Evolutionary conservation across 2,797 vertebrate species (phyloP).

Genomic region (Tolypeutes matacus): DNA sequence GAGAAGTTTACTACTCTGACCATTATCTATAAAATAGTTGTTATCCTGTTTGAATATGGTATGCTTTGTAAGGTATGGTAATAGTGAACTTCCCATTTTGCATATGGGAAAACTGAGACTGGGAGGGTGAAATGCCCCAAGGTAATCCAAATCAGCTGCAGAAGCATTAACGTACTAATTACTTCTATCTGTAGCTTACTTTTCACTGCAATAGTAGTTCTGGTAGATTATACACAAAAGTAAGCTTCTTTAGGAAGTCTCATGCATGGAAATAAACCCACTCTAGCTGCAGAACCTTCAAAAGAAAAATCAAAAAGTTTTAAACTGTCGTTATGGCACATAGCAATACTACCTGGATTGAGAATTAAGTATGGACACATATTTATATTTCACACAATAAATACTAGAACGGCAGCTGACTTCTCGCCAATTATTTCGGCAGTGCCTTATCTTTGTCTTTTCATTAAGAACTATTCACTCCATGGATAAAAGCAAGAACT

Average conservation of each 20-base stretch:
- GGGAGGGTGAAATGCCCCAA: background rate
- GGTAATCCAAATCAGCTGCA: background rate
- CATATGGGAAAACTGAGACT: too few species aligned
- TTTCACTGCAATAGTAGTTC: background rate
- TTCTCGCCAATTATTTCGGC: constrained; percentile 53
- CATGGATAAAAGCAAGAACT: constrained; percentile 42
- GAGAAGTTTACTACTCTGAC: background rate
- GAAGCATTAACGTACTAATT: background rate
- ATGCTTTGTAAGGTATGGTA: background rate
- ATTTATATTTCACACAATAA: background rate
- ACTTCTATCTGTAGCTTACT: background rate
- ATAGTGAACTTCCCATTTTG: background rate
- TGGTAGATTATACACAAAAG: background rate
- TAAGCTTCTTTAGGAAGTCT: background rate
- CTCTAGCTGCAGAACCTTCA: background rate
- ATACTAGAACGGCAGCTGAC: constrained; percentile 10
- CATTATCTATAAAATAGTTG: background rate
- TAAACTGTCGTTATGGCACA: background rate
- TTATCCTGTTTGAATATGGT: background rate
- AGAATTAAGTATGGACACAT: background rate
- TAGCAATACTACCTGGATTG: background rate
- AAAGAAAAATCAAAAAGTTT: background rate
- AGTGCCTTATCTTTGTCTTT: constrained; percentile 10
- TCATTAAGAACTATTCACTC: constrained; percentile 59
- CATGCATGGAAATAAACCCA: constrained; percentile 18